A percentile compares a stretch with the other conserved stretches of the same genome.
phyloP scores from a whole-genome alignment of 2,113 vertebrate genomes.

The Tor tambroides region DNA sequence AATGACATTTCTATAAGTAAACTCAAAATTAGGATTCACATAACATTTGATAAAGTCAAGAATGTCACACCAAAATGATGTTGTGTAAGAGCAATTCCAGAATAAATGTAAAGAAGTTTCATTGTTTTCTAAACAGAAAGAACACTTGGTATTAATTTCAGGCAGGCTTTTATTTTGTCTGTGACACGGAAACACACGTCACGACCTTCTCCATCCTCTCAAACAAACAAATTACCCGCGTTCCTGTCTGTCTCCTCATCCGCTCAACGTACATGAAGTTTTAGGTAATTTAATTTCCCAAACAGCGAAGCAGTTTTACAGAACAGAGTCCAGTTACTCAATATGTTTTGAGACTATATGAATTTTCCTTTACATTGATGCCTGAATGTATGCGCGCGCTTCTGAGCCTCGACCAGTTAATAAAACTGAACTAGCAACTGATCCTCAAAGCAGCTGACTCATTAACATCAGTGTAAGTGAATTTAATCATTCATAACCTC shows the following conservation, averaged over 20 bases:
- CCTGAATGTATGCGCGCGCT: not conserved
- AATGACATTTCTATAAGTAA: no score
- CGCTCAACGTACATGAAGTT: not conserved
- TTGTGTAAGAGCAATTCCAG: no score
- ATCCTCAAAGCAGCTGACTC: not conserved
- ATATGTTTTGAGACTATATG: not conserved
- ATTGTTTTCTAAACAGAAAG: no score
- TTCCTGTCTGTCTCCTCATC: not conserved
- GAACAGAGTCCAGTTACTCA: not conserved
- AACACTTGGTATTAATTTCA: no score
- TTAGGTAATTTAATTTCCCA: not conserved
- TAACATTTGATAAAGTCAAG: no score
- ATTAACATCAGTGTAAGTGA: not conserved
- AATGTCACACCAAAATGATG: no score
- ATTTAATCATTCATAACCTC: not conserved
- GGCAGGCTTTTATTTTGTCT: constrained; percentile 36
- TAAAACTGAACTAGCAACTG: not conserved
- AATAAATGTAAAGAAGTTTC: no score
- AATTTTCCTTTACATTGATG: not conserved
- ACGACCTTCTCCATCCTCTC: constrained; percentile 22
- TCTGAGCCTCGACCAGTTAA: not conserved
- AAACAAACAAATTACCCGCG: constrained; percentile 36
- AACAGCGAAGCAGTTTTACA: not conserved
- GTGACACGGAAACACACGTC: constrained; percentile 10
- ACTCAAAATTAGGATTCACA: no score